Base-by-base conservation (phyloP, 2,888 invertebrate species). In the Morinoia aosen region DNA sequence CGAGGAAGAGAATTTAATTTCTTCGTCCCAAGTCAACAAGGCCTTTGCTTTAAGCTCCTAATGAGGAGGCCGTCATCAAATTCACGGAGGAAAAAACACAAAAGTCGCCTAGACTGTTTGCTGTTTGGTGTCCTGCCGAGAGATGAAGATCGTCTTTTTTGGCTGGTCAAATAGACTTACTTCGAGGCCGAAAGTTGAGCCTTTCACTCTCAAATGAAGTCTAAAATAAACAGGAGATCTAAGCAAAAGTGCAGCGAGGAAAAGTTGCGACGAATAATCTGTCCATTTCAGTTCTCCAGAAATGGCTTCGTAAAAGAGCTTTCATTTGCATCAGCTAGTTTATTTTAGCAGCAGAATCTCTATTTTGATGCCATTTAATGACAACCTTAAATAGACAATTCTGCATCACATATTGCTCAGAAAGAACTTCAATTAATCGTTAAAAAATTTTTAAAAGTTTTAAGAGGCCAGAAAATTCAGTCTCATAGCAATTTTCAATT, bases 1-100 rank as follows among this genome's bases (percentile, higher is more conserved):
- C 90, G 40, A 39, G 48, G 48, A 33, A 8, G 76, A 90, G 90
- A 90, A 39, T 90, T 90, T 90, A 39, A 90, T 90, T 90, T 90
- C 48, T 39, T 19, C 39, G 90, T 19, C 48, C 90, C 40, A 8
- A 90, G 48, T 48, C 14, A 90, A 40, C 90, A 39, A 90, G 40
- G 40, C 40, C 40, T 90, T 39, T 90, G 90, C 40, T 90, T 90
- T 90, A 48, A 48, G 48, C 40, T 48, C 48, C 48, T 90, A 90
- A 90, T 90, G 90, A 90, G 90, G 90, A 39, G 90, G 90, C 40
- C 40, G 14, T 90, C 90, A 48, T 90, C 90, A 90, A 90, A 90
- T 90, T 90, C 90, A 5, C 90, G 12, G 90, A 39, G 14, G 14
- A 90, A 90, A 90, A 90, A 90, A 19, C 39, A 40, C 0, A 14